Evolutionary conservation across 2,888 invertebrate species (phyloP), one percentile per base, ranked within the genome.

Genomic region (Drosophila melanosoma): DNA sequence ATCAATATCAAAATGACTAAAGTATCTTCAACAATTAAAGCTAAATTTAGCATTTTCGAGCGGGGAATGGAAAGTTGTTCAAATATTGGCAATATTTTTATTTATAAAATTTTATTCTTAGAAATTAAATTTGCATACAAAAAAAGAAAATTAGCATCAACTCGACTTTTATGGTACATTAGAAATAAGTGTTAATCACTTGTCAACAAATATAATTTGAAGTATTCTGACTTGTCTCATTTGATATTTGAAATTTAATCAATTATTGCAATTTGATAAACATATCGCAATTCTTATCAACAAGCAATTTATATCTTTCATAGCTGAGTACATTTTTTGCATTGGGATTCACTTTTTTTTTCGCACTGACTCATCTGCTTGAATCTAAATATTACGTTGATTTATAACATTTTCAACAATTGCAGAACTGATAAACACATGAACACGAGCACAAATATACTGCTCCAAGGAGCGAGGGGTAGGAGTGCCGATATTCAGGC

Each of bases 341-440:
- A 63, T 17, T 33, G 62, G 40, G 69, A 29, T 36, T 68, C 40
- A 68, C 45, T 36, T 26, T 33, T 11, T n/a, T 26, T 63, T 32
- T 15, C 33, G 63, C 51, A 42, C 33, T 77, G 77, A 77, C 36
- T 78, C 78, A 77, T 33, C 10, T 15, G 12, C 20, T 1, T 57
- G 62, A 54, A 70, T 63, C 63, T 72, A 59, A 64, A 58, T 76
- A 60, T 36, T 51, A 6, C 8, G 5, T 42, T 60, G 8, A 35
- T 15, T 26, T n/a, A 15, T 49, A 26, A n/a, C 54, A 57, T 35
- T 61, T 75, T 63, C 61, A 79, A 72, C 66, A 61, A 74, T 71
- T 53, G 60, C 8, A 10, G 29, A 79, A 60, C 75, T 71, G 75
- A 79, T 78, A 74, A 78, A 52, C 51, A 65, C 6, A 65, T 40